Evolutionary conservation across 2,113 vertebrate species (phyloP).

Genomic region (Python bivittatus): DNA sequence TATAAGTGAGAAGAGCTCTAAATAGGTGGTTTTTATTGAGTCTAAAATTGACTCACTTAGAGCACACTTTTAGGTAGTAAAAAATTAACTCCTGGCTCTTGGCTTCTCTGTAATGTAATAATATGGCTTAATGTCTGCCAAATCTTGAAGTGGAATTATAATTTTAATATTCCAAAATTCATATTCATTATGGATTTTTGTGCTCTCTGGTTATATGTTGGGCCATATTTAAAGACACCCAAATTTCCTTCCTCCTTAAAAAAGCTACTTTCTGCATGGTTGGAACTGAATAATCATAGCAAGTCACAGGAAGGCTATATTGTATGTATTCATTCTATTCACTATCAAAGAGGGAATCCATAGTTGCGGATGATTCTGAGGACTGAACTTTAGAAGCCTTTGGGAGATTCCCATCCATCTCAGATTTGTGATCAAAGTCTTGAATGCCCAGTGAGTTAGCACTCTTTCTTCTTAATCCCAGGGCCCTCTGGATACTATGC

Average conservation of each 20-base stretch:
- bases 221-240: slow-evolving; percentile 24
- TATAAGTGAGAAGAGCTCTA: background rate
- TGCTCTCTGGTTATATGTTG: background rate
- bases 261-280: slow-evolving; percentile 26
- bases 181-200: background rate
- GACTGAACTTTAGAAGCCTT: slow-evolving; percentile 52
- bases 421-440: slow-evolving; percentile 48
- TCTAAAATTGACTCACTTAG: background rate
- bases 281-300: slow-evolving; percentile 40
- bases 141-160: background rate
- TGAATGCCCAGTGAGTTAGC: background rate
- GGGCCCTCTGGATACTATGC: background rate
- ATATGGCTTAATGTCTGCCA: background rate
- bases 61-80: background rate
- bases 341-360: slow-evolving; percentile 62
- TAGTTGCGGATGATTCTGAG: slow-evolving; percentile 47
- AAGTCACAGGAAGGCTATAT: slow-evolving; percentile 13
- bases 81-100: background rate
- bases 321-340: slow-evolving; percentile 41
- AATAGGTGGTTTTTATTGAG: background rate
- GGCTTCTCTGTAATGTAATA: background rate
- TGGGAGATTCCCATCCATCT: slow-evolving; percentile 44
- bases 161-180: background rate
- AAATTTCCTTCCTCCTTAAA: background rate
- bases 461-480: background rate